phyloP scores from a whole-genome alignment of 2,113 vertebrate genomes.

The Catharus fuscescens region DNA sequence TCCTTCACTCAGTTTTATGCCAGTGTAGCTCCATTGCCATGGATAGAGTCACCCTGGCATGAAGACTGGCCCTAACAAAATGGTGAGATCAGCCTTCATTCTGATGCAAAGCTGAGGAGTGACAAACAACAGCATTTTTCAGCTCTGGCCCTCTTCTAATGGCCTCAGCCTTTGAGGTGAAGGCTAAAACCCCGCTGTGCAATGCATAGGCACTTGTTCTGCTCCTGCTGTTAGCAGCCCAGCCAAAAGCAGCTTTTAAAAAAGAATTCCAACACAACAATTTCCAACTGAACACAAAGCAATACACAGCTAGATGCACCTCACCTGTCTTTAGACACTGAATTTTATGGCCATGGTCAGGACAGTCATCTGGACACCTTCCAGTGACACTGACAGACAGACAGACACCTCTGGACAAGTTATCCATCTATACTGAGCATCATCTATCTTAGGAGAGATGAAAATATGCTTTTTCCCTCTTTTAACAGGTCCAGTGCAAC shows the following conservation, averaged over 20 bases:
- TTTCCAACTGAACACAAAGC: not conserved
- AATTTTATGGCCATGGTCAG: not conserved
- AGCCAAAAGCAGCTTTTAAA: not conserved
- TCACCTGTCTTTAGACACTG: not conserved
- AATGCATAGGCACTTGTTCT: fast-evolving
- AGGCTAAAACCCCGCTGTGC: not conserved
- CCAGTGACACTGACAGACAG: not conserved
- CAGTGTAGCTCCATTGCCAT: not conserved
- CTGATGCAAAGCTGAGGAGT: not conserved
- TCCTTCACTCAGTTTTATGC: not conserved
- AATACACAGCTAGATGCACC: not conserved
- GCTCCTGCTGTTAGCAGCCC: not conserved
- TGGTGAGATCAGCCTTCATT: not conserved
- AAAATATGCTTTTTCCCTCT: not conserved
- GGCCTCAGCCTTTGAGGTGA: not conserved
- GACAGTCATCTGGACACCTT: not conserved
- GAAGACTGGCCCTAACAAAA: not conserved
- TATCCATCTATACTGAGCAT: not conserved
- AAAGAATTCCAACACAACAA: not conserved
- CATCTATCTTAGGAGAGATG: not conserved
- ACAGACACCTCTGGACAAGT: not conserved
- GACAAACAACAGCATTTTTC: not conserved
- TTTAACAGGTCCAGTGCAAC: not conserved
- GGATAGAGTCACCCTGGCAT: not conserved
- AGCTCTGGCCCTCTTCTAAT: not conserved